Conservation (phyloP, 2,113 vertebrate species). For the Sceloporus tristichus region DNA sequence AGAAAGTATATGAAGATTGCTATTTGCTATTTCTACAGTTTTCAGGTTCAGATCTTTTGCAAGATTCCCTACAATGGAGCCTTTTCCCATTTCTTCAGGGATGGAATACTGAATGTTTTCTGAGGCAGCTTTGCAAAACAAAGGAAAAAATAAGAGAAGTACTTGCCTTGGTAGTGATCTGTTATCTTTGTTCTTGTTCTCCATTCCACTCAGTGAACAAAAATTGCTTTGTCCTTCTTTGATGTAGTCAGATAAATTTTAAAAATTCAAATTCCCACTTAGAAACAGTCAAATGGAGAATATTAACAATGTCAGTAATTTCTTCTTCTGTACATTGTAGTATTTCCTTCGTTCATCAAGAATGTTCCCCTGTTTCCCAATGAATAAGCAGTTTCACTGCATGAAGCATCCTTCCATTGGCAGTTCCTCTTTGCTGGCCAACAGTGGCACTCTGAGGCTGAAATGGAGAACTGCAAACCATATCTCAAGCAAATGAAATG, state of each 20-base stretch:
- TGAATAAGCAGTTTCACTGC: background rate
- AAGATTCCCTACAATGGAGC: constrained; percentile 79
- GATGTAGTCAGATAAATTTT: background rate
- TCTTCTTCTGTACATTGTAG: background rate
- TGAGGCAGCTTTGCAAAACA: constrained; percentile 49
- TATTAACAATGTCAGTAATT: too few species aligned
- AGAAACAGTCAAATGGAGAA: background rate
- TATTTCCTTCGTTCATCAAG: background rate
- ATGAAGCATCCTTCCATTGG: background rate
- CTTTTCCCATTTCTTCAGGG: constrained; percentile 80
- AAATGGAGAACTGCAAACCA: background rate
- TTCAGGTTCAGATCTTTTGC: constrained; percentile 81
- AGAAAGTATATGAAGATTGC: constrained; percentile 78
- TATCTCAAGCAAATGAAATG: background rate
- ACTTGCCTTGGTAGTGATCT: constrained; percentile 54
- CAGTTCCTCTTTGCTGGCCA: background rate
- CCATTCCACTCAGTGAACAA: background rate
- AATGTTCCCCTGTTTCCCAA: background rate
- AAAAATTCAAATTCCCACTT: background rate
- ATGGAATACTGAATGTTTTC: constrained; percentile 82
- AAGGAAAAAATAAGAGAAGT: constrained; percentile 61
- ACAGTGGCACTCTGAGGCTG: constrained; percentile 27
- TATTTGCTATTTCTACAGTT: constrained; percentile 68
- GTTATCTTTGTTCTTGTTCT: background rate
- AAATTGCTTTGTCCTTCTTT: background rate